Conservation (phyloP, 2,113 vertebrate genomes). For the Aplodontia rufa region DNA sequence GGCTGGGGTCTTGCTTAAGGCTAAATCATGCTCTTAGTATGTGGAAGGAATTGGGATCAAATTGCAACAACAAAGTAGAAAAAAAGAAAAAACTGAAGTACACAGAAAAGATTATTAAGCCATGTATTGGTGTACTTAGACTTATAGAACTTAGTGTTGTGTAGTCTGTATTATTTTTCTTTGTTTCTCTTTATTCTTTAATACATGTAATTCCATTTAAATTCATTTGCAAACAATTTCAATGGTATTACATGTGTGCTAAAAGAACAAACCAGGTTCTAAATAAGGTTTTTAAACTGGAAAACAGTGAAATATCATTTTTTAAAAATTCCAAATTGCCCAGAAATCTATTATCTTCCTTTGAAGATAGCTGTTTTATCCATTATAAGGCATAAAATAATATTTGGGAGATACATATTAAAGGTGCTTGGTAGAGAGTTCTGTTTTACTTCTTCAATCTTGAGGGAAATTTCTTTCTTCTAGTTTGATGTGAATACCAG, state of each 20-base stretch:
- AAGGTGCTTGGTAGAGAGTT: neutral
- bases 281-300: neutral
- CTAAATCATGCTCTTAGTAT: neutral
- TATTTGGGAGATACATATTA: neutral
- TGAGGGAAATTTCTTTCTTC: neutral
- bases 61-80: neutral
- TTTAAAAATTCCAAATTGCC: neutral
- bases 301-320: neutral
- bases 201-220: too few relatives aligned
- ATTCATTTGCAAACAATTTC: slow-evolving; percentile 28
- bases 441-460: neutral
- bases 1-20: neutral
- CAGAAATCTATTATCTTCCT: neutral
- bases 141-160: neutral
- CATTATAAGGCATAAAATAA: neutral
- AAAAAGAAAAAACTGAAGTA: neutral
- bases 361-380: neutral
- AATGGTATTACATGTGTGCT: neutral
- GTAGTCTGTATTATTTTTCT: neutral
- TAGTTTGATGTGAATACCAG: slow-evolving; percentile 30
- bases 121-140: neutral
- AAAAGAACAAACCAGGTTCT: neutral
- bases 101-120: neutral
- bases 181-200: too few relatives aligned
- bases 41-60: neutral